Base-by-base conservation (phyloP, 2,113 vertebrate species). In the Gnathochromis pfefferi region DNA sequence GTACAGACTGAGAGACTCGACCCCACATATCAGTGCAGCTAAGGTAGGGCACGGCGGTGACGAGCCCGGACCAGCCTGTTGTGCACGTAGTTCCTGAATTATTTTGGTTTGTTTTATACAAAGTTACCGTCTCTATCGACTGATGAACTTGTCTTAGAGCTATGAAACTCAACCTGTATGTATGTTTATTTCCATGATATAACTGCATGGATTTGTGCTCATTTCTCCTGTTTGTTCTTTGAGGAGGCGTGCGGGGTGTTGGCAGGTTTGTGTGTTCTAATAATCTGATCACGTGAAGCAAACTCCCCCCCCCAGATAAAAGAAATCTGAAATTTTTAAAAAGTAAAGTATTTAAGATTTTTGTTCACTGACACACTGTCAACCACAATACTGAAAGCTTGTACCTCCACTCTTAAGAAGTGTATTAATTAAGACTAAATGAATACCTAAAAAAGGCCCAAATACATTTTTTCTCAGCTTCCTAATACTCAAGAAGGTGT, bases 11-110 rank as follows among this genome's bases (percentile, higher is more conserved):
- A 91, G 91, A 68, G 68, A 47, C 40, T 75, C 68, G 68, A 75
- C 40, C 68, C 40, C 53, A 85, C 86, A 89, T 90, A 93, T 93
- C 90, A 90, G 95, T 91, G 95, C 95, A 96, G 95, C 96, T 95
- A 92, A 92, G 81, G 80, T 84, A 79, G 93, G 87, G 60, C 54
- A 38, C 54, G 75, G 42, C 45, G 45, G 26, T 31, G 70, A 78
- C 70, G 26, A 78, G 70, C 70, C 70, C 70, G 42, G 70, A 4
- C 42, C 70, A 49, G 70, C 68, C 68, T 75, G 40, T 78, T 65
- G 68, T 85, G 73, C 73, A 78, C 60, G 68, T 57, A 54, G 85
- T 14, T 23, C 58, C 51, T 55, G n/a, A 26, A 65, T 45, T 45
- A 26, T 19, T 49, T 16, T 55, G 16, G 6, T 70, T 4, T 60